Conservation (phyloP, 2,888 invertebrate species). For the Cataglyphis livida region DNA sequence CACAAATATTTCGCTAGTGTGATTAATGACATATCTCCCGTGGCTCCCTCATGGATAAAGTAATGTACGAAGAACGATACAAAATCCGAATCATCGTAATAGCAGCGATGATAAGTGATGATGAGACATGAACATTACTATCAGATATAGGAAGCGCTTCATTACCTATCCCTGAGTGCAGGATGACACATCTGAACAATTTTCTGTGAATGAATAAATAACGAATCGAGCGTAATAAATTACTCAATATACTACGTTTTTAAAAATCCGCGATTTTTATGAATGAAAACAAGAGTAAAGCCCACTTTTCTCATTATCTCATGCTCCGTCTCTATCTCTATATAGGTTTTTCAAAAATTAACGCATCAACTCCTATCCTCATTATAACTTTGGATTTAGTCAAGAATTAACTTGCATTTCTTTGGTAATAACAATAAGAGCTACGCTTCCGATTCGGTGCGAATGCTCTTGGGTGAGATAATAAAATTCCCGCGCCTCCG, state of each 20-base stretch:
- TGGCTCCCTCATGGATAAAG: slow-evolving; percentile 47
- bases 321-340: neutral
- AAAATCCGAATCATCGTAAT: slow-evolving; percentile 66
- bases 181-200: slow-evolving; percentile 4
- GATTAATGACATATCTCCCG: slow-evolving; percentile 77
- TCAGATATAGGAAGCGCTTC: neutral
- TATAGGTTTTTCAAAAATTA: neutral
- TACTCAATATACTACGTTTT: neutral
- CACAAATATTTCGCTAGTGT: slow-evolving; percentile 75
- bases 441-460: too few species aligned
- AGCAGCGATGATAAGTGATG: slow-evolving; percentile 7
- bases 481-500: slow-evolving; percentile 42
- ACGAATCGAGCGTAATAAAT: neutral
- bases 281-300: neutral
- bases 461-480: slow-evolving; percentile 1
- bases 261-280: neutral
- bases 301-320: neutral
- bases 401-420: neutral
- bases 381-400: neutral
- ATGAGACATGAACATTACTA: slow-evolving; percentile 1
- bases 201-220: neutral
- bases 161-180: neutral
- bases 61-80: slow-evolving; percentile 56
- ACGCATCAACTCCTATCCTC: neutral
- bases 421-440: neutral